phyloP scores from a whole-genome alignment of 2,113 vertebrate genomes.

The Gadus macrocephalus region DNA sequence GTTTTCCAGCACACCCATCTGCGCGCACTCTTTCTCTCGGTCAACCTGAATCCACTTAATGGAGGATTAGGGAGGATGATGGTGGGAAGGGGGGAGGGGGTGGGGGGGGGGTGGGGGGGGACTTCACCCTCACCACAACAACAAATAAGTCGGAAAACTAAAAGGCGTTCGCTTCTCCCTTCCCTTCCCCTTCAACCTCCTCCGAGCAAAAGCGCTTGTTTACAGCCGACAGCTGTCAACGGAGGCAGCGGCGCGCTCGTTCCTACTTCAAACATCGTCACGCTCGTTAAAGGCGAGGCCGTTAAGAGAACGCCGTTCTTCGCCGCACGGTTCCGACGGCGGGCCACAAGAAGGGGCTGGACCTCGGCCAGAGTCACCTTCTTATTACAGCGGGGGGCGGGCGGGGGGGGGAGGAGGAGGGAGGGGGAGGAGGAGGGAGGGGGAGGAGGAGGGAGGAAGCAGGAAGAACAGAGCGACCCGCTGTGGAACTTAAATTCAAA shows the following conservation, averaged over 20 bases:
- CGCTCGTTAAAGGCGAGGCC: conserved; percentile 63
- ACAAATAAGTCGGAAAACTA: conserved; percentile 56
- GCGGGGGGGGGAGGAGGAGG: background rate
- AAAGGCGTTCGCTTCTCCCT: conserved; percentile 45
- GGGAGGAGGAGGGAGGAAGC: conserved; percentile 37
- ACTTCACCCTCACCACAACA: conserved; percentile 53
- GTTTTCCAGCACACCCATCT: conserved; percentile 63
- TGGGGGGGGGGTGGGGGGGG: background rate
- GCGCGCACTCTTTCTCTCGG: conserved; percentile 43
- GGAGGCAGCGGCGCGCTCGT: conserved; percentile 36
- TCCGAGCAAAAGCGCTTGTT: conserved; percentile 35
- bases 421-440: conserved; percentile 33
- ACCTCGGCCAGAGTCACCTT: conserved; percentile 63
- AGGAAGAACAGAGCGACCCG: conserved; percentile 46
- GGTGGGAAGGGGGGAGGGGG: background rate
- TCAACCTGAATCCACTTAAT: conserved; percentile 54
- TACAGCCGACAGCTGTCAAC: conserved; percentile 66
- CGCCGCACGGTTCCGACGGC: conserved; percentile 60
- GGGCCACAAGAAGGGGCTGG: conserved; percentile 71
- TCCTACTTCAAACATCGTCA: conserved; percentile 66
- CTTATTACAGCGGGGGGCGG: conserved; percentile 55
- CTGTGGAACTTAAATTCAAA: conserved; percentile 62
- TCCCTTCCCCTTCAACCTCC: conserved; percentile 29
- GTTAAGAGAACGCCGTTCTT: conserved; percentile 45
- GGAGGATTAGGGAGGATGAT: conserved; percentile 39